Evolutionary conservation across 2,888 invertebrate species (phyloP), one percentile per base, ranked within the genome.

Genomic region (Erebia ligea): DNA sequence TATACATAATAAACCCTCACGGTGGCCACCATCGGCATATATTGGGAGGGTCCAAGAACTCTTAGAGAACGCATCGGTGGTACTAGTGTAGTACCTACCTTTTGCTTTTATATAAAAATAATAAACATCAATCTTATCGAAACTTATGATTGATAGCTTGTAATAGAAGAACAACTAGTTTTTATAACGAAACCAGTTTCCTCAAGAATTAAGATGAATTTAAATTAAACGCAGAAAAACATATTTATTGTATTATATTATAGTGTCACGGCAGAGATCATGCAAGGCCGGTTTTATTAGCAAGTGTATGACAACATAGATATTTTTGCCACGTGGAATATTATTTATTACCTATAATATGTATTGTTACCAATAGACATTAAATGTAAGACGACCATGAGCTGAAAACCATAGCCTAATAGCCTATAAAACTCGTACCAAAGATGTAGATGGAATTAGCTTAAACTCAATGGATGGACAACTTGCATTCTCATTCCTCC

Each of bases 211-310:
- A 48, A 67, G 67, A 67, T 57, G 66, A 57, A 72, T 61, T 66
- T 56, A 63, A 65, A 68, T 62, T 57, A 50, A 75, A 80, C 75
- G 74, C 74, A 68, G 78, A 81, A 75, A 59, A 48, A 40, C 76
- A 76, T 15, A 21, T 15, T 19, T 19, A 54, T 21, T 11, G 2
- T 42, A 42, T 11, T 40, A 9, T 13, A 15, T 40, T 59, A 61
- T 48, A 62, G 62, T 58, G 77, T 79, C 78, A 76, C 77, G 78
- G 75, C 68, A 66, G 68, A 73, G 68, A 73, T 70, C 71, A 69
- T 72, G 73, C 82, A 82, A 86, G 84, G 84, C 77, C 80, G 79
- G 79, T 76, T 84, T 80, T 80, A 79, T 81, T 78, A 82, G 72
- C 72, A 67, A 67, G 25, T 19, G 54, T 69, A 70, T 66, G 59